Conservation (phyloP, 2,888 invertebrate species). For the Julus scanicus region DNA sequence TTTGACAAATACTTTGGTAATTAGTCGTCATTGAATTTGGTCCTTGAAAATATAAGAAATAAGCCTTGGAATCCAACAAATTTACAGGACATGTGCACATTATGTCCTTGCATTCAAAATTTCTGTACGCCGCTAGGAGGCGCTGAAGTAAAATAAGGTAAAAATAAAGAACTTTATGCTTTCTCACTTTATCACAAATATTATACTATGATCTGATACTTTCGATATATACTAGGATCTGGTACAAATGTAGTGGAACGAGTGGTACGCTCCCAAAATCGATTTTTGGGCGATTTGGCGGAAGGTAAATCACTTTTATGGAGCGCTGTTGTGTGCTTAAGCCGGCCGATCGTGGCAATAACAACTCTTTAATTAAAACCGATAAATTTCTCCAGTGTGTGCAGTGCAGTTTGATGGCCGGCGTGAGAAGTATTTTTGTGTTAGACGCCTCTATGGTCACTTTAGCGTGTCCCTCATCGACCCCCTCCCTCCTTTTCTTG, state of each 20-base stretch:
- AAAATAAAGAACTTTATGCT: too few relatives aligned
- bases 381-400: conserved; percentile 26
- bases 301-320: conserved; percentile 24
- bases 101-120: too few relatives aligned
- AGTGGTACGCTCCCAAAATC: neutral
- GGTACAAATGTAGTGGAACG: neutral
- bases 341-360: neutral
- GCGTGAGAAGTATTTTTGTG: conserved; percentile 32
- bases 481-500: neutral
- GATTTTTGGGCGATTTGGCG: conserved; percentile 12
- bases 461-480: neutral
- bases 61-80: too few relatives aligned
- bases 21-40: too few relatives aligned
- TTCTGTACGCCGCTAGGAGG: too few relatives aligned
- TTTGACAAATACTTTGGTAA: too few relatives aligned
- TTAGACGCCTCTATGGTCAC: neutral
- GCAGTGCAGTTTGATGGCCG: neutral
- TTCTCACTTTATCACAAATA: too few relatives aligned
- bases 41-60: too few relatives aligned
- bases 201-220: too few relatives aligned
- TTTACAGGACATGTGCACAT: too few relatives aligned
- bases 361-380: conserved; percentile 36
- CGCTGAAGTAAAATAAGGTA: too few relatives aligned
- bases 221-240: too few relatives aligned
- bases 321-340: conserved; percentile 14